Conservation (phyloP, 2,113 vertebrate species). For the Eulemur macaco region DNA sequence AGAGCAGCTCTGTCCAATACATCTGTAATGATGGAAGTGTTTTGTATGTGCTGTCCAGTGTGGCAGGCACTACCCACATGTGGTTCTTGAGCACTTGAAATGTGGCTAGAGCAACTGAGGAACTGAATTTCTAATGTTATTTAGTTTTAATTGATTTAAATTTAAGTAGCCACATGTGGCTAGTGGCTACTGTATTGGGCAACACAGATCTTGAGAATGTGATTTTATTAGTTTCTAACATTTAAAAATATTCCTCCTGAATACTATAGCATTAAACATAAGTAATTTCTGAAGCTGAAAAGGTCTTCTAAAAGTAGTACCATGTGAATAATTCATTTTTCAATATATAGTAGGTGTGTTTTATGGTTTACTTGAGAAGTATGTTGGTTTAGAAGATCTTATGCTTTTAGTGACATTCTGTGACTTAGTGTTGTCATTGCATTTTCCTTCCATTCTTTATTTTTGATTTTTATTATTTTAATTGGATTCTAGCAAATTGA, state of each 20-base stretch:
- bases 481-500: neutral
- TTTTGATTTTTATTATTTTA: slow-evolving; percentile 21
- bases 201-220: neutral
- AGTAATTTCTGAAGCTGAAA: neutral
- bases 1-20: neutral
- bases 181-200: neutral
- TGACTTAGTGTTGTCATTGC: neutral
- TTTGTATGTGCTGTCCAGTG: neutral
- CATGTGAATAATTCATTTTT: neutral
- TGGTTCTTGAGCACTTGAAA: neutral
- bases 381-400: neutral
- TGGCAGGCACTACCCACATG: neutral
- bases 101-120: neutral
- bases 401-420: neutral
- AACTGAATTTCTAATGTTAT: neutral
- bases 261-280: neutral
- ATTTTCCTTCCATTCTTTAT: neutral
- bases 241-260: neutral
- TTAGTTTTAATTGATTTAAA: neutral
- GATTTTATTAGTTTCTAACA: neutral
- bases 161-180: neutral
- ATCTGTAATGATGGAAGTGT: neutral
- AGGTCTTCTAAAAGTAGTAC: neutral
- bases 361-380: neutral
- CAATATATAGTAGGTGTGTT: neutral